phyloP scores from a whole-genome alignment of 2,888 invertebrate genomes.

The Cryptus armator region DNA sequence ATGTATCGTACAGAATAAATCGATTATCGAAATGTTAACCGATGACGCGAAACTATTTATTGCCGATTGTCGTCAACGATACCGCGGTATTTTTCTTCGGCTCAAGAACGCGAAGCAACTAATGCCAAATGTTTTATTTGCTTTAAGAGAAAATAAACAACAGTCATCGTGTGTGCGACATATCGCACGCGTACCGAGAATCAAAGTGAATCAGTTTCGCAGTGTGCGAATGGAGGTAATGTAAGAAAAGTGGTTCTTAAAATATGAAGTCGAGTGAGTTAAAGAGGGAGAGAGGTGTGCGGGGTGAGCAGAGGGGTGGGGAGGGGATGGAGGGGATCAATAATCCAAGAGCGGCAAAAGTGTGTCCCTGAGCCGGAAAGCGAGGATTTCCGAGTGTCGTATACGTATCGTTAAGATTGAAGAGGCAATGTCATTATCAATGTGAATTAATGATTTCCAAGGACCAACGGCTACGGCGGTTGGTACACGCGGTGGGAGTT shows the following conservation, averaged over 20 bases:
- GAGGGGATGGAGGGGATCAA: neutral
- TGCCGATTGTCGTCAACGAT: neutral
- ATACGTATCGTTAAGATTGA: neutral
- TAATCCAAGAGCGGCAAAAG: neutral
- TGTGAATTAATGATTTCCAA: slow-evolving; percentile 68
- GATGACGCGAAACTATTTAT: slow-evolving; percentile 4
- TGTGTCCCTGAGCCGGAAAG: slow-evolving; percentile 31
- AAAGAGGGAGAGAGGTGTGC: no score
- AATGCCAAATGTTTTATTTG: slow-evolving; percentile 50
- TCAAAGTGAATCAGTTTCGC: neutral
- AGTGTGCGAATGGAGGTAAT: neutral
- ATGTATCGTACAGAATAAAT: neutral
- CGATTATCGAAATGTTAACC: neutral
- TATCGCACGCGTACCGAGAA: slow-evolving; percentile 22
- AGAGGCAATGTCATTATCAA: slow-evolving; percentile 67
- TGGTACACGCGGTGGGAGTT: slow-evolving; percentile 40
- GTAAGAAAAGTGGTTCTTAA: slow-evolving; percentile 38
- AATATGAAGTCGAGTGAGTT: slow-evolving; percentile 21
- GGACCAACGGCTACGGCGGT: slow-evolving; percentile 32
- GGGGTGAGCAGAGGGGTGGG: no score
- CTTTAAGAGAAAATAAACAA: slow-evolving; percentile 22
- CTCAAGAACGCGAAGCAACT: slow-evolving; percentile 12
- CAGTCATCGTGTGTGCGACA: slow-evolving; percentile 45
- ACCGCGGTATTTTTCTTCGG: slow-evolving; percentile 28
- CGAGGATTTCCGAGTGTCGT: slow-evolving; percentile 16